Evolutionary conservation across 2,797 vertebrate species (phyloP).

Genomic region (Enteromius treurensis): DNA sequence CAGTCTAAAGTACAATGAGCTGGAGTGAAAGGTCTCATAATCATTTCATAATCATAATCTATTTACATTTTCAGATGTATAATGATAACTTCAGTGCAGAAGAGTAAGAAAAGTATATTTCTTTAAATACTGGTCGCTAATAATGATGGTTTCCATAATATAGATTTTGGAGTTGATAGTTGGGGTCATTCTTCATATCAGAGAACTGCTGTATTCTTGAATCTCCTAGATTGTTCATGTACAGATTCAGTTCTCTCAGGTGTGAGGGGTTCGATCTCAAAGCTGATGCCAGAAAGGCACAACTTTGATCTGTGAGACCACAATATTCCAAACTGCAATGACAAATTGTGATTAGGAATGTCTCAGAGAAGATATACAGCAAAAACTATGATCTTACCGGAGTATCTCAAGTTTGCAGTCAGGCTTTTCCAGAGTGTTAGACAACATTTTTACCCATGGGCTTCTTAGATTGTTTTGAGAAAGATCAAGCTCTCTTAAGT

Average conservation of each 20-base stretch:
- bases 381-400: slow-evolving; percentile 2
- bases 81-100: neutral
- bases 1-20: neutral
- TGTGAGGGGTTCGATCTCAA: neutral
- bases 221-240: neutral
- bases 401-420: neutral
- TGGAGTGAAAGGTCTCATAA: neutral
- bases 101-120: neutral
- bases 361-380: neutral
- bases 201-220: neutral
- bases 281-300: slow-evolving; percentile 11
- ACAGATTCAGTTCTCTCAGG: slow-evolving; percentile 10
- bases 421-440: neutral
- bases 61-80: neutral
- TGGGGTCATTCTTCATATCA: neutral
- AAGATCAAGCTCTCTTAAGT: slow-evolving; percentile 8
- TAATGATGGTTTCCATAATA: neutral
- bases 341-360: neutral
- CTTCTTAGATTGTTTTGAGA: neutral
- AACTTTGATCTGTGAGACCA: neutral
- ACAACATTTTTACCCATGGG: neutral
- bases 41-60: neutral
- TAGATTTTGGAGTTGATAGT: neutral
- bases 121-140: neutral
- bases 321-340: slow-evolving; percentile 9